Base-by-base conservation (phyloP, 2,113 vertebrate genomes). In the Ammodytes dubius region DNA sequence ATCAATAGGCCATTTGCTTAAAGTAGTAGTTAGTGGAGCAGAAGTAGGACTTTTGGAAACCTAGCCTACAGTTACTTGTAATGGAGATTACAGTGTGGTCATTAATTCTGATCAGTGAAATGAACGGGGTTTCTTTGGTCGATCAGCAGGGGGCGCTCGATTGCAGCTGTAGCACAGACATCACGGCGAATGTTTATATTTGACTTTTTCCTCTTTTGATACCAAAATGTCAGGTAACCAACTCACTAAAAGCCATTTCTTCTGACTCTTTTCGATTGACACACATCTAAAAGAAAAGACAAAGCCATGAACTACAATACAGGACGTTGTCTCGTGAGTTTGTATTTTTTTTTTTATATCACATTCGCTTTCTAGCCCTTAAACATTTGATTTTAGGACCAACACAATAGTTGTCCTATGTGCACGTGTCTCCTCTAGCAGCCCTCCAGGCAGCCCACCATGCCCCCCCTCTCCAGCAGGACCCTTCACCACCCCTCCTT, bases 401-500 rank as follows among this genome's bases (percentile, higher is more conserved):
- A 27, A 27, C 27, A 27, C 43, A 2, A 2, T 19, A 12, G 27
- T 27, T 47, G 60, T 66, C 14, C 13, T 47, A 1, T 42, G 14
- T n/a, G 6, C 1, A 1, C 12, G 46, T 71, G 49, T 59, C 40
- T 56, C 40, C 42, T 5, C 19, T 4, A 53, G 15, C 74, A 90
- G 88, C 59, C 12, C 1, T 17, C 61, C 1, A 65, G 63, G 13
- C 40, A 1, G 58, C 35, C 42, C 0, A 78, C 87, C 8, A 15
- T 77, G 57, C 78, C 81, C 3, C n/a, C 7, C 0, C 1, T 65
- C 47, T 93, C 89, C 47, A 83, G 0, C 81, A 89, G 92, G 71
- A 94, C 90, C 49, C 64, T 93, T 39, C 57, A 54, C 7, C 93
- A 94, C 49, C 92, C 94, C 6, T 93, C 94, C 3, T 84, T 91